Conservation (phyloP, 2,797 vertebrate species). For the Champsocephalus gunnari region DNA sequence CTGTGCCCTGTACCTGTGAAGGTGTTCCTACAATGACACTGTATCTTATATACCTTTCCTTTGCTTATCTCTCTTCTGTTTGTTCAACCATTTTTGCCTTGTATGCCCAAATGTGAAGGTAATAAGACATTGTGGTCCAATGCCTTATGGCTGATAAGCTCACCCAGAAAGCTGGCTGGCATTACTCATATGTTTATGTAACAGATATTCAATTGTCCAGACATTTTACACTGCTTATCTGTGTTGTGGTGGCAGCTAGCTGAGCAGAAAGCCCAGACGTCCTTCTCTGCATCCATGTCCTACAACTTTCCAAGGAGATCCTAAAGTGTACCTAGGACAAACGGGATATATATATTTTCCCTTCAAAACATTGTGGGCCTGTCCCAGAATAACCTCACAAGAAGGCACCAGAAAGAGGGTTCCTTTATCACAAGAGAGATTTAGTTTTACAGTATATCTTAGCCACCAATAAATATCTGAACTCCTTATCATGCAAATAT, state of each 20-base stretch:
- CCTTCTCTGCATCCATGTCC: constrained; percentile 20
- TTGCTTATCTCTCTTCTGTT: constrained; percentile 69
- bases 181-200: constrained; percentile 49
- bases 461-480: too few species aligned
- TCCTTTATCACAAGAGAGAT: background rate
- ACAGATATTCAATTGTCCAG: constrained; percentile 56
- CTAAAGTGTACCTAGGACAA: background rate
- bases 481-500: background rate
- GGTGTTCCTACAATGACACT: constrained; percentile 64
- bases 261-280: constrained; percentile 18
- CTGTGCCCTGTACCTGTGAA: constrained; percentile 57
- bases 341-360: constrained; percentile 4
- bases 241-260: constrained; percentile 20
- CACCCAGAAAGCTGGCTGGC: constrained; percentile 39
- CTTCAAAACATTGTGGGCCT: background rate
- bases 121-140: constrained; percentile 64
- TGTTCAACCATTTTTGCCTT: constrained; percentile 60
- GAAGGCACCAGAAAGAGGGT: background rate
- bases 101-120: constrained; percentile 52
- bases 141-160: constrained; percentile 67
- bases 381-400: constrained; percentile 6
- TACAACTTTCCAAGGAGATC: constrained; percentile 10
- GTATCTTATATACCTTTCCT: constrained; percentile 60
- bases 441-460: background rate
- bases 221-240: constrained; percentile 56